A percentile compares a stretch with the other conserved stretches of the same genome.
These are phyloP conservation scores for Xanthia togata DNA, from an alignment of 2,888 invertebrate species.

Conservation along the genomic window DNA sequence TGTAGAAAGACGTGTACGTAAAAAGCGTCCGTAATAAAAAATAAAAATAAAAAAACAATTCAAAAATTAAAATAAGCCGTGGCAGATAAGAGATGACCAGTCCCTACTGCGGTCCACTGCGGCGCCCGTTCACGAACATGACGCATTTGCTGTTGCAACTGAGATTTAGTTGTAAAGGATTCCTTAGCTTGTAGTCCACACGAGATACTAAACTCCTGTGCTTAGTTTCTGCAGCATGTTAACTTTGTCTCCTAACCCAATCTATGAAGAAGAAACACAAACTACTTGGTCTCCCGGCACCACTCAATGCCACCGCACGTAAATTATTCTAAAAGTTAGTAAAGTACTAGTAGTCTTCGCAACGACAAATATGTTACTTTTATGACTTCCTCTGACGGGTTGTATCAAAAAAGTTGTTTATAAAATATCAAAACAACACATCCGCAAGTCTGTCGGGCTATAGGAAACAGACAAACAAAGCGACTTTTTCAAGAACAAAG, in stretches of 20 bases:
- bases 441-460: conserved; percentile 70
- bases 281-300: not conserved
- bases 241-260: not conserved
- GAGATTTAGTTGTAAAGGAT: conserved; percentile 47
- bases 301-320: conserved; percentile 31
- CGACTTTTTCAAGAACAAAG: conserved; percentile 81
- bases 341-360: conserved; percentile 33
- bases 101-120: too few species aligned
- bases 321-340: conserved; percentile 52
- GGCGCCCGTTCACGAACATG: too few species aligned
- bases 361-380: conserved; percentile 55
- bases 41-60: too few species aligned
- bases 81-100: too few species aligned
- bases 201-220: not conserved
- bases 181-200: conserved; percentile 25
- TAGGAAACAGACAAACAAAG: conserved; percentile 79
- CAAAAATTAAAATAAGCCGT: too few species aligned
- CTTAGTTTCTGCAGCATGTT: conserved; percentile 4
- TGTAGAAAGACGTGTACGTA: too few species aligned
- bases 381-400: conserved; percentile 51
- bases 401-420: conserved; percentile 74
- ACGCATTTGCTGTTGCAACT: conserved; percentile 32
- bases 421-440: conserved; percentile 77
- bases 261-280: conserved; percentile 17
- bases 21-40: too few species aligned